phyloP scores from a whole-genome alignment of 2,113 vertebrate genomes.

The Labrus mixtus region DNA sequence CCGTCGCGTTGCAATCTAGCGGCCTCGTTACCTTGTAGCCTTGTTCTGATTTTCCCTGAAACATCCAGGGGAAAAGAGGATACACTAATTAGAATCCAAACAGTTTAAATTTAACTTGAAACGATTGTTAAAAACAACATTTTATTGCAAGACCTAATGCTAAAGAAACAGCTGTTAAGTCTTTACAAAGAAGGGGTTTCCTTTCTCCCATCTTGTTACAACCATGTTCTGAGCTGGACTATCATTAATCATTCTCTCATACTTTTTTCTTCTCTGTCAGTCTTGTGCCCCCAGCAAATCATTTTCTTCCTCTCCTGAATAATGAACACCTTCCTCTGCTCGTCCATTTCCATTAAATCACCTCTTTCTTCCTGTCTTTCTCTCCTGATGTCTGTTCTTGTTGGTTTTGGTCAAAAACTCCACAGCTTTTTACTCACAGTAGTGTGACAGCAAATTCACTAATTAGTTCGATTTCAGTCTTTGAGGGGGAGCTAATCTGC shows the following conservation, averaged over 20 bases:
- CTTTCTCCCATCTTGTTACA: conserved; percentile 30
- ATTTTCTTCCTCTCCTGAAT: conserved; percentile 27
- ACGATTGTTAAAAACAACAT: not conserved
- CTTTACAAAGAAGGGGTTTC: not conserved
- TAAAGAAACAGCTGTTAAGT: not conserved
- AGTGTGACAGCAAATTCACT: conserved; percentile 26
- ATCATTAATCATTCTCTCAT: conserved; percentile 38
- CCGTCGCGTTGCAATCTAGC: not conserved
- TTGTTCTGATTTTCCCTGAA: conserved; percentile 8
- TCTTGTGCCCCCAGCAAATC: conserved; percentile 23
- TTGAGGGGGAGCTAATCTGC: conserved; percentile 43
- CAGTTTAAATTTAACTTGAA: not conserved
- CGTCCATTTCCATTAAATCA: conserved; percentile 15
- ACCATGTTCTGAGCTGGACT: conserved; percentile 30
- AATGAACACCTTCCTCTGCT: conserved; percentile 39
- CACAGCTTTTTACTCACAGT: conserved; percentile 21
- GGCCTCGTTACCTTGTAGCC: conserved; percentile 17
- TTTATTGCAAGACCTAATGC: not conserved
- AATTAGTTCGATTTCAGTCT: conserved; percentile 24
- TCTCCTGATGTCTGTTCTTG: conserved; percentile 22
- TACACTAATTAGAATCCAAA: conserved; percentile 12
- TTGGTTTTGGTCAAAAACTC: conserved; percentile 23
- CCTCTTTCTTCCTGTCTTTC: not conserved
- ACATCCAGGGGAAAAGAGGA: not conserved
- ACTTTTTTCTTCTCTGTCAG: conserved; percentile 27